Evolutionary conservation across 2,888 invertebrate genomes (phyloP).

Genomic region (Dermolepida albohirtum): DNA sequence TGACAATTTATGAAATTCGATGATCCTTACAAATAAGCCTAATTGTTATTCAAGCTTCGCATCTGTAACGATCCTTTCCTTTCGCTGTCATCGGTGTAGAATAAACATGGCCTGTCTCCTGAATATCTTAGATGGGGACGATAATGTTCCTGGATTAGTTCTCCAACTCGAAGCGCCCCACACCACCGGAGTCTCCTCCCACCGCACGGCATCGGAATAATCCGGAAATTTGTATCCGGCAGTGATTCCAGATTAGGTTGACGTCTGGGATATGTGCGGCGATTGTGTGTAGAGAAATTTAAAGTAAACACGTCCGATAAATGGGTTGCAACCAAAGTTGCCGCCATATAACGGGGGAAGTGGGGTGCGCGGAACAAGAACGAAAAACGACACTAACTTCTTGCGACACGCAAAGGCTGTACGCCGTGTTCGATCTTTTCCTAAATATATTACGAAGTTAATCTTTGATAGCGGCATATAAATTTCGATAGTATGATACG

Average conservation of each 20-base stretch:
- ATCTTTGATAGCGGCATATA: too few relatives aligned
- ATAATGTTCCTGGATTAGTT: constrained; percentile 35
- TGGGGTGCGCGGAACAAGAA: too few relatives aligned
- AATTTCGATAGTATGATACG: too few relatives aligned
- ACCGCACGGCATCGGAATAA: constrained; percentile 23
- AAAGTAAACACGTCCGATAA: constrained; percentile 26
- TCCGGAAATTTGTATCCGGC: constrained; percentile 35
- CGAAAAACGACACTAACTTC: too few relatives aligned
- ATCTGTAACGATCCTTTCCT: constrained; percentile 7
- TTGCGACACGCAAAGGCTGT: too few relatives aligned
- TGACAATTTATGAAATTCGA: constrained; percentile 14
- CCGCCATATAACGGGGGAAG: too few relatives aligned
- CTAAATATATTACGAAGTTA: too few relatives aligned
- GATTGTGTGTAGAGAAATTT: constrained; percentile 14
- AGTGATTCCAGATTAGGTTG: constrained; percentile 21
- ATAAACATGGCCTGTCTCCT: constrained; percentile 27
- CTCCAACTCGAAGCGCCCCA: neutral
- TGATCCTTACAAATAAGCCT: constrained; percentile 30
- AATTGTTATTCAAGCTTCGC: constrained; percentile 27
- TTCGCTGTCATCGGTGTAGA: constrained; percentile 21
- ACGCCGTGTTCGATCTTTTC: too few relatives aligned
- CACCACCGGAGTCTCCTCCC: neutral
- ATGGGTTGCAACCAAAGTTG: neutral
- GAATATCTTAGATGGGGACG: constrained; percentile 29
- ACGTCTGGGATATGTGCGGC: constrained; percentile 13